Conservation (phyloP, 2,888 invertebrate genomes). For the Lithophane ornitopus region DNA sequence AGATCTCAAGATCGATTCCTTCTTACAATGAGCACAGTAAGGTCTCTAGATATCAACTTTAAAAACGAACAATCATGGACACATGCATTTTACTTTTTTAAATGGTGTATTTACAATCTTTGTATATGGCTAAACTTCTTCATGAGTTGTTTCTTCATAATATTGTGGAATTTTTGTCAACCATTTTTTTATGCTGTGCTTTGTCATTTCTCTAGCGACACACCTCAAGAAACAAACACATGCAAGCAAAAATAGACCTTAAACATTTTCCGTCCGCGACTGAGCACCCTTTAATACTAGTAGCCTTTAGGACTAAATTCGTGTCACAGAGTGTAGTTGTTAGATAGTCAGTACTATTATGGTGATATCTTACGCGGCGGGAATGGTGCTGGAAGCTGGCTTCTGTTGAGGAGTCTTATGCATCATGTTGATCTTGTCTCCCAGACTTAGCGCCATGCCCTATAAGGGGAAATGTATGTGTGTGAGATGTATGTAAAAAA, state of each 20-base stretch:
- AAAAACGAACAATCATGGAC: background rate
- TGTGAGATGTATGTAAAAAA: background rate
- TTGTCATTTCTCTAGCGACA: background rate
- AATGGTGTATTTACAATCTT: background rate
- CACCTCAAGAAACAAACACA: slow-evolving; percentile 9
- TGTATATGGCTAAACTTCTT: background rate
- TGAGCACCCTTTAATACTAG: slow-evolving; percentile 17
- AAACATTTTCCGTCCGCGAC: background rate
- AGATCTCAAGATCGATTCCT: background rate
- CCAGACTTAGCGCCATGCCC: slow-evolving; percentile 99
- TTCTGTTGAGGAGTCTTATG: slow-evolving; percentile 93
- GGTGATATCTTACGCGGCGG: slow-evolving; percentile 77
- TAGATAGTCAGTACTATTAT: slow-evolving; percentile 49
- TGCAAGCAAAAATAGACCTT: slow-evolving; percentile 32
- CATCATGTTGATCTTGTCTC: slow-evolving; percentile 99
- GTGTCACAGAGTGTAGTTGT: slow-evolving; percentile 61
- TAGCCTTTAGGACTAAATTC: slow-evolving; percentile 31
- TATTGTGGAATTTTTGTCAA: background rate
- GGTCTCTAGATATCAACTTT: background rate
- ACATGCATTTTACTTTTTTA: background rate
- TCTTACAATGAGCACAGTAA: background rate
- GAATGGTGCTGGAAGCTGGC: slow-evolving; percentile 70
- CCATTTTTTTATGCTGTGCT: background rate
- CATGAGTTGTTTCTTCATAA: background rate
- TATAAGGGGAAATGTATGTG: slow-evolving; percentile 75